These are phyloP conservation scores for Drosophila trapezifrons DNA, from an alignment of 1,140 invertebrate species.

Conservation along the genomic window DNA sequence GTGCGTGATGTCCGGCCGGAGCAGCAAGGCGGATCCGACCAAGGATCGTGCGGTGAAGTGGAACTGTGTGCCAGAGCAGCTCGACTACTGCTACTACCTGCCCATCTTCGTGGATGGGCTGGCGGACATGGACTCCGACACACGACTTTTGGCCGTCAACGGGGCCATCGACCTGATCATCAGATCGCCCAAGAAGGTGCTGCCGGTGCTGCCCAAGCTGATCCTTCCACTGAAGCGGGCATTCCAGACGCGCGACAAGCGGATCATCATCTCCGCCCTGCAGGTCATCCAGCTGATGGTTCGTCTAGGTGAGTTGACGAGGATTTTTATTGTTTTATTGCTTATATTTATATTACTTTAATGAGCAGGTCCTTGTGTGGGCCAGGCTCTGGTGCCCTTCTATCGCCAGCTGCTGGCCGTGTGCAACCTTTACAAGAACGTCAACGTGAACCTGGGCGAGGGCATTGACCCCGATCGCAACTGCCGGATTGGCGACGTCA, in stretches of 20 bases:
- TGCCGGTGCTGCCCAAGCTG: slow-evolving; percentile 95
- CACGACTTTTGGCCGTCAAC: slow-evolving; percentile 66
- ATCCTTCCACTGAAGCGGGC: slow-evolving; percentile 97
- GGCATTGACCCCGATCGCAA: slow-evolving; percentile 91
- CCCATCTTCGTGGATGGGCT: slow-evolving; percentile 96
- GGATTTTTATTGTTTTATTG: background rate
- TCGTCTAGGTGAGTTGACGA: slow-evolving; percentile 86
- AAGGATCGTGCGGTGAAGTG: slow-evolving; percentile 71
- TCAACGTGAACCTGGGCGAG: slow-evolving; percentile 91
- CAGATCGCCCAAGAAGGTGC: slow-evolving; percentile 92
- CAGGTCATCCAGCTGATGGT: slow-evolving; percentile 92
- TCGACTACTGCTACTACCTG: slow-evolving; percentile 96
- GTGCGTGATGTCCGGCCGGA: slow-evolving; percentile 51
- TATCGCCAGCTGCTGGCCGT: slow-evolving; percentile 95
- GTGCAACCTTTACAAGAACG: slow-evolving; percentile 95
- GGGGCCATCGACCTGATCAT: slow-evolving; percentile 85
- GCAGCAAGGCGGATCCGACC: slow-evolving; percentile 66
- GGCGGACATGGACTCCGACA: slow-evolving; percentile 68
- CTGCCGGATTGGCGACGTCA: slow-evolving; percentile 94
- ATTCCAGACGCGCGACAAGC: slow-evolving; percentile 90
- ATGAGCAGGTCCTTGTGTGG: slow-evolving; percentile 85
- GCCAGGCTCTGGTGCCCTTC: slow-evolving; percentile 95
- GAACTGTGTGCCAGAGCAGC: slow-evolving; percentile 85
- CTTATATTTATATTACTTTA: background rate
- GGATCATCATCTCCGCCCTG: slow-evolving; percentile 90